Conservation (phyloP, 2,888 invertebrate species). For the Mesorhabditis belari region DNA sequence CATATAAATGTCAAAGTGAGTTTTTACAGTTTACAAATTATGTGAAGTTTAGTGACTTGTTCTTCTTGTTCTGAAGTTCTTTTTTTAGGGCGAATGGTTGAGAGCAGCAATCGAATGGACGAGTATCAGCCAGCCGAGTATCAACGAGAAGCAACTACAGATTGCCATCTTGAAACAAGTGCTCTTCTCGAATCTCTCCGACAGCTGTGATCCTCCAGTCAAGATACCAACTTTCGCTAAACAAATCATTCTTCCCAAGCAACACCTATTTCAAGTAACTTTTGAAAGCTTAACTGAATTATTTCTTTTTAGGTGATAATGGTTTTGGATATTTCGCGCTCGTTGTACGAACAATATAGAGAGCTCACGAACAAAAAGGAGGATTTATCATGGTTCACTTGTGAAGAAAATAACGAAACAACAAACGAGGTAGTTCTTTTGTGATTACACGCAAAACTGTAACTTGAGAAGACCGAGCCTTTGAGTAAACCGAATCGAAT, state of each 20-base stretch:
- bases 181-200: background rate
- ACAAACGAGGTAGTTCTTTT: too few relatives aligned
- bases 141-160: background rate
- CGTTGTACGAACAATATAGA: background rate
- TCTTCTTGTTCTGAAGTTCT: background rate
- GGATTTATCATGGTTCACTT: background rate
- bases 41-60: background rate
- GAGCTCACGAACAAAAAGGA: background rate
- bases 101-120: background rate
- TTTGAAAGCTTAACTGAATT: background rate
- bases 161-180: background rate
- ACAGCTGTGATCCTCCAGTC: background rate
- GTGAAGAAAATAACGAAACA: background rate
- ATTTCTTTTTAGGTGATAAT: background rate
- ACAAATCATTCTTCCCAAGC: background rate
- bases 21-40: too few relatives aligned
- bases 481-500: too few relatives aligned
- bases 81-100: background rate
- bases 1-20: background rate
- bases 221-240: background rate
- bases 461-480: background rate
- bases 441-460: background rate
- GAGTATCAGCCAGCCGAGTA: background rate
- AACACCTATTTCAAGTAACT: background rate
- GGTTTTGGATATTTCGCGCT: background rate